Evolutionary conservation across 2,113 vertebrate species (phyloP), one percentile per base, ranked within the genome.

Genomic region (Solea solea): DNA sequence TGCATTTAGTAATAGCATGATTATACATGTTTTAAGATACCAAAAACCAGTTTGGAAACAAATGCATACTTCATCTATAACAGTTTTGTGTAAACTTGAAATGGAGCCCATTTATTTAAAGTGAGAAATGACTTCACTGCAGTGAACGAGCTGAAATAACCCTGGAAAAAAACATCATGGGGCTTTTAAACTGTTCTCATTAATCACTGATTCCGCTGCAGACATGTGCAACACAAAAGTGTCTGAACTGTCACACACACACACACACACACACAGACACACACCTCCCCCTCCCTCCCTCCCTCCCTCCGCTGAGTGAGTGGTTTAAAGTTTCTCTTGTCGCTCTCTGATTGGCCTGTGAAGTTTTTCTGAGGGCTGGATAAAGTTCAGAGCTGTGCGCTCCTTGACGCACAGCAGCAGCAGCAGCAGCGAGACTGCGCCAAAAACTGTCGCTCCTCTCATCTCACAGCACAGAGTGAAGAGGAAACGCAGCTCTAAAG

Each of bases 241-340:
- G 76, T 69, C 74, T 34, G 28, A 11, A 44, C 69, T 62, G 56
- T 54, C 14, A 4, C 7, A 48, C 45, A 50, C 71, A 9, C 28
- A n/a, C 21, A 21, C 16, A 2, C 69, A 58, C 65, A 81, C 76
- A 58, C 4, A 9, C 11, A 4, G 4, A 1, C 7, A 48, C 45
- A 50, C 71, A 9, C 28, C 2, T 68, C 76, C 71, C 64, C 82
- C 80, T 74, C 76, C 86, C 78, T 72, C 84, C 51, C 76, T 69
- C 64, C 82, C 80, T 74, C 76, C 86, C 78, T 72, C 84, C 51
- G 5, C 74, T 1, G 64, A 61, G 81, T 81, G 90, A 91, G 84
- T 89, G 90, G 93, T 90, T 92, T 91, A 93, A 94, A 94, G 93
- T 94, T 93, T 89, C 86, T 28, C 52, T 41, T 8, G 69, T 57